These are phyloP conservation scores for Nemopilema nomurai DNA, from an alignment of 30 jellyfish, hydroid and myxozoan genomes.

Conservation along the genomic window DNA sequence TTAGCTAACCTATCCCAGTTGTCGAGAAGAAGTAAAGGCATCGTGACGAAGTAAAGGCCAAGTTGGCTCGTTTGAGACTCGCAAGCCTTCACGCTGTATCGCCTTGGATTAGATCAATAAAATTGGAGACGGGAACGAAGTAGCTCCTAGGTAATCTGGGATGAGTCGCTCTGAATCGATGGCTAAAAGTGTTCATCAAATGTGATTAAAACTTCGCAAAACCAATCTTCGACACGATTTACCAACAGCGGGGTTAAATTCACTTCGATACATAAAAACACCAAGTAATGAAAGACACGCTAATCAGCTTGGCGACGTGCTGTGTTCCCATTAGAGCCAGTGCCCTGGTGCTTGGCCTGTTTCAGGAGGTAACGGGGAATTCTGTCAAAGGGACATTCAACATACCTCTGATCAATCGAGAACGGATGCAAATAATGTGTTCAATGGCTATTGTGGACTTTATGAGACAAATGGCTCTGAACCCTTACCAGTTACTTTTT, in stretches of 20 bases:
- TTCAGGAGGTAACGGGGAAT: no score
- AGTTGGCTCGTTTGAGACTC: neutral
- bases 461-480: no score
- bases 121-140: slow-evolving; percentile 13
- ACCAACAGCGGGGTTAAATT: slow-evolving; percentile 33
- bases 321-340: neutral
- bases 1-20: neutral
- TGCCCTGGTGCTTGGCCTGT: neutral
- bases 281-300: slow-evolving; percentile 26
- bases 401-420: no score
- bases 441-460: no score
- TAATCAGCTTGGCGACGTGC: slow-evolving; percentile 15
- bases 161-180: slow-evolving; percentile 31
- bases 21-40: neutral
- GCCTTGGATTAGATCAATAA: slow-evolving; percentile 19
- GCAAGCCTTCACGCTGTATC: neutral
- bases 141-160: neutral
- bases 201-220: slow-evolving; percentile 16
- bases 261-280: slow-evolving; percentile 24
- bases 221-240: slow-evolving; percentile 13
- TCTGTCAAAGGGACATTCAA: no score
- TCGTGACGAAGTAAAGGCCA: neutral
- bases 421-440: no score
- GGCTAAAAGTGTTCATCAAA: slow-evolving; percentile 20
- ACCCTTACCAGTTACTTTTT: no score